Base-by-base conservation (phyloP, 2,113 vertebrate genomes). In the Burhinus oedicnemus region DNA sequence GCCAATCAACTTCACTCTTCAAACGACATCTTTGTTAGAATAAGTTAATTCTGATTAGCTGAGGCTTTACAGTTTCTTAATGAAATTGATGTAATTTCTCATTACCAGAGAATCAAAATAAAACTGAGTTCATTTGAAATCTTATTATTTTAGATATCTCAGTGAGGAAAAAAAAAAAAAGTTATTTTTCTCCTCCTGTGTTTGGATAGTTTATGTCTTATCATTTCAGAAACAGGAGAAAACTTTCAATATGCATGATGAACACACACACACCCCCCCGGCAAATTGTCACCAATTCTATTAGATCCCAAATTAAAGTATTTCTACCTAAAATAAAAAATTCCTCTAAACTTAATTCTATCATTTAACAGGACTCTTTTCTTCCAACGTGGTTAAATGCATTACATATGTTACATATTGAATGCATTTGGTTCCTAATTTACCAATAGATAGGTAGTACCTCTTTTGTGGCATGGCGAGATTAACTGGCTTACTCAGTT, bases 391-490 rank as follows among this genome's bases (percentile, higher is more conserved):
- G 4, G 5, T 65, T 70, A 65, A 79, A 65, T 23, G 3, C 3
- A 25, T 60, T 64, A 10, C 1, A 11, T 38, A 10, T 14, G 30
- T 44, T 77, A 38, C 9, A 30, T 71, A n/a, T 14, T 47, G 20
- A 65, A 79, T 51, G 4, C 7, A 36, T 60, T 79, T 75, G 0
- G 51, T 79, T 87, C 11, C 11, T 72, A 32, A 32, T 2, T 70
- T 85, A 69, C 7, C 7, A 45, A 2, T 9, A 15, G 15, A 40
- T 29, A 29, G 8, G 23, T 40, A 40, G 8, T 15, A n/a, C 0
- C 0, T 66, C 10, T 70, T 75, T 76, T 61, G 5, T 55, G 8
- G 25, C 9, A 60, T 0, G 1, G 8, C 0, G 0, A 55, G 19
- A 45, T 38, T 45, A 52, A 1, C 13, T 83, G 42, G 5, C 0